phyloP scores from a whole-genome alignment of 2,797 vertebrate species.

The Trachops cirrhosus region DNA sequence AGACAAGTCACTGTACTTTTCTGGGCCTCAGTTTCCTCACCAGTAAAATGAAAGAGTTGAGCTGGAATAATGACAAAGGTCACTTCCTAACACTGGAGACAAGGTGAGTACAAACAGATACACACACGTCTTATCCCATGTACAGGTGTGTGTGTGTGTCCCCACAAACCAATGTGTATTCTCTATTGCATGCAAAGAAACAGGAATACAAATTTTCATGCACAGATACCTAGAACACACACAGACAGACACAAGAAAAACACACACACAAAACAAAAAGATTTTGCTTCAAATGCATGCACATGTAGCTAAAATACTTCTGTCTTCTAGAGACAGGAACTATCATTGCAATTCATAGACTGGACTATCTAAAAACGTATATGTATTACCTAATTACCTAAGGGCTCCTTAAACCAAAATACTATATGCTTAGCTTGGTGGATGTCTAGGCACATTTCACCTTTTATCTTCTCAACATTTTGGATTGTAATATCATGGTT shows the following conservation, averaged over 20 bases:
- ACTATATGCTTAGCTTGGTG: neutral
- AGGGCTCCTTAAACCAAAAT: neutral
- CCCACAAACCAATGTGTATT: neutral
- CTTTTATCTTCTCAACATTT: neutral
- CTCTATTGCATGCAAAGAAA: neutral
- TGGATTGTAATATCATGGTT: neutral
- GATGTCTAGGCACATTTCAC: rapidly evolving
- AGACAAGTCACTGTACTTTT: neutral
- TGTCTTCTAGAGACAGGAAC: neutral
- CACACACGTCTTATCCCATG: rapidly evolving
- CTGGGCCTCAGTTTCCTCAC: neutral
- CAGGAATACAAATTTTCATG: neutral
- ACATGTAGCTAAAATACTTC: neutral
- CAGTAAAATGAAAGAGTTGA: neutral
- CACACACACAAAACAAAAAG: neutral
- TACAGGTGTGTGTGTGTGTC: neutral
- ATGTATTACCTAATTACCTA: neutral
- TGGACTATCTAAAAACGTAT: neutral
- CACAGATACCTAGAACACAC: neutral
- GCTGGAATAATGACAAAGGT: neutral
- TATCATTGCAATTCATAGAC: neutral
- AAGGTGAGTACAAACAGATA: neutral
- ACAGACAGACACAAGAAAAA: neutral
- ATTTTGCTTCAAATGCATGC: neutral
- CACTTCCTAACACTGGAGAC: neutral